Percentiles rank a stretch among this genome's conserved stretches.
These are phyloP conservation scores for Phasianus colchicus DNA, from an alignment of 2,113 vertebrate genomes.

Conservation along the genomic window DNA sequence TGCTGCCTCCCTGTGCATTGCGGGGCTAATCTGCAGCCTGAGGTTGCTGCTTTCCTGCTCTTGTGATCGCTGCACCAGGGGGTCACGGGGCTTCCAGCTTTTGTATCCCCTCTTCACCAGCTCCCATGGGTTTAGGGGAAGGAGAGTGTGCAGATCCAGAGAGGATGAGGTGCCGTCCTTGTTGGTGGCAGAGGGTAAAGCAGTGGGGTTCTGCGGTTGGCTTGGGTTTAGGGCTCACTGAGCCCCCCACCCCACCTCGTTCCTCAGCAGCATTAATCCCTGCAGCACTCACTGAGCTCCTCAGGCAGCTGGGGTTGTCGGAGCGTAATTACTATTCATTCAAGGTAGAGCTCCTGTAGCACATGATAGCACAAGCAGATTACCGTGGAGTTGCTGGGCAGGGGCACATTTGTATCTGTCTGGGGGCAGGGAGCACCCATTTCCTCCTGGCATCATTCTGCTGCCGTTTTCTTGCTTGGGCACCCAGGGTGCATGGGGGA, in stretches of 20 bases:
- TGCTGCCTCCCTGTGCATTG: constrained; percentile 50
- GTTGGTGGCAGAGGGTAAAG: not conserved
- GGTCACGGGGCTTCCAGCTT: constrained; percentile 16
- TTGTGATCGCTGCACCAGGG: constrained; percentile 33
- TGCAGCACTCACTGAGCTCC: not conserved
- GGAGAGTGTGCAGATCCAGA: not conserved
- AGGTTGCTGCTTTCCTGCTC: constrained; percentile 43
- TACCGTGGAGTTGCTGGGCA: not conserved
- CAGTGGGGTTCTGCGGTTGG: not conserved
- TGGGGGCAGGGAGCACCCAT: not conserved
- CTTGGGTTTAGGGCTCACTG: not conserved
- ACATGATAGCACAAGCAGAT: not conserved
- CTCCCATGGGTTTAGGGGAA: not conserved
- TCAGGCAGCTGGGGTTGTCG: not conserved
- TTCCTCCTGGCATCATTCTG: not conserved
- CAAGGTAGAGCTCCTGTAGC: not conserved
- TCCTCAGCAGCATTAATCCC: not conserved
- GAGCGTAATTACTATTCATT: not conserved
- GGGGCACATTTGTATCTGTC: not conserved
- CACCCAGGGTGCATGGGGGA: not conserved
- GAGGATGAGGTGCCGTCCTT: not conserved
- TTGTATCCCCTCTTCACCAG: not conserved
- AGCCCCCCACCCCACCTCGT: not conserved
- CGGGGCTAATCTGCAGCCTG: constrained; percentile 60
- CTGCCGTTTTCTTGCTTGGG: fast-evolving